Base-by-base conservation (phyloP, 2,113 vertebrate species). In the Scatophagus argus region DNA sequence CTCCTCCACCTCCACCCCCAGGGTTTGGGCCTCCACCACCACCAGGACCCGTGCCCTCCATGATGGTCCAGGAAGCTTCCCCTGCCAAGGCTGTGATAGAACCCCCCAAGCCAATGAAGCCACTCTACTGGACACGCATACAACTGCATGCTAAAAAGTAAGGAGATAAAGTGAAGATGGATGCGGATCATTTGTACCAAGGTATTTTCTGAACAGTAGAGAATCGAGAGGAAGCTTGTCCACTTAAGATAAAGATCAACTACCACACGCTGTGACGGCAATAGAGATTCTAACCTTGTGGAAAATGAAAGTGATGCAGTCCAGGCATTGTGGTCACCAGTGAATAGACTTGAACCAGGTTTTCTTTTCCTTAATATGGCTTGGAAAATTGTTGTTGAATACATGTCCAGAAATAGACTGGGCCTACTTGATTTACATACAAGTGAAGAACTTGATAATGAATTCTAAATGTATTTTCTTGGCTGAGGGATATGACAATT, bases 91-190 rank as follows among this genome's bases (percentile, higher is more conserved):
- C 95, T 13, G 79, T 94, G 52, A 94, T 99, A 39, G 98, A 99
- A 85, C 97, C 98, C 87, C 96, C 97, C 79, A 95, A 94, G 62
- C 97, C 98, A 41, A 99, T 99, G 98, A 99, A 99, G 85, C 98
- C 98, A 68, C 97, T 99, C 70, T 99, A 99, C 85, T 99, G 98
- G 98, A 99, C 97, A 58, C 96, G 98, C 92, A 99, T 99, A 79
- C 97, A 99, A 68, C 94, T 99, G 25, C 94, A 97, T 62, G 94
- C 89, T 78, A 99, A 96, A 95, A 99, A 96, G 98, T 99, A 97
- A 96, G 91, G 39, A 68, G 36, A 68, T 34, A 38, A 77, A 76
- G 84, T 55, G 41, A 36, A 77, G 82, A 87, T 85, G 84, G 87
- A 87, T 86, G 86, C 44, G 89, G 54, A 79, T 91, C 90, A 79